phyloP scores from a whole-genome alignment of 2,888 invertebrate species.

The Drosophila kanekoi region DNA sequence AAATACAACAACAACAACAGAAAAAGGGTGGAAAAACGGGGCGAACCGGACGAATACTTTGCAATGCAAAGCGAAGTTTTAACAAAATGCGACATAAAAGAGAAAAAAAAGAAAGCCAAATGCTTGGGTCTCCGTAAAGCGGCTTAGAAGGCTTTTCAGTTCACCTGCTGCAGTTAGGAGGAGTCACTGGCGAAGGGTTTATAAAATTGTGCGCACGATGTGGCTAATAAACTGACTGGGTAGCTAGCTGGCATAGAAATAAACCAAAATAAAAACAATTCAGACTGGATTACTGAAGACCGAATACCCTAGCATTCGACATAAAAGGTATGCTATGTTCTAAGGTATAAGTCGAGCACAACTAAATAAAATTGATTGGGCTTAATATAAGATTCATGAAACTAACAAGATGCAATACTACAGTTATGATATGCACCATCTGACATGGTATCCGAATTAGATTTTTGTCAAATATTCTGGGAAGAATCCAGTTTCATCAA shows the following conservation, averaged over 20 bases:
- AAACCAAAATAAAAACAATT: conserved; percentile 24
- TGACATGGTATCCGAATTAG: no score
- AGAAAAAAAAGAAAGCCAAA: conserved; percentile 28
- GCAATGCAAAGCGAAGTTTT: conserved; percentile 58
- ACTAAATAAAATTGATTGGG: no score
- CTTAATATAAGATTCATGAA: no score
- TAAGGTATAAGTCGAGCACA: no score
- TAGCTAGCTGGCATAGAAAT: not conserved
- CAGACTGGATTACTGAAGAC: not conserved
- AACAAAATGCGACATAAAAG: conserved; percentile 62
- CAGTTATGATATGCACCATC: no score
- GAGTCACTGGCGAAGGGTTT: conserved; percentile 46
- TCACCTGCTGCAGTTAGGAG: conserved; percentile 38
- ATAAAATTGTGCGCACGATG: conserved; percentile 58
- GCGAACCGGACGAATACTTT: conserved; percentile 50
- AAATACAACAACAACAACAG: conserved; percentile 14
- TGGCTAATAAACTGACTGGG: conserved; percentile 70
- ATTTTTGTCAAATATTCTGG: no score
- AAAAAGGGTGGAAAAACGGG: conserved; percentile 1
- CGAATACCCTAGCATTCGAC: conserved; percentile 14
- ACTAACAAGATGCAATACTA: no score
- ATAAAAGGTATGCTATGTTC: no score
- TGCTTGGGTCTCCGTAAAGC: conserved; percentile 53
- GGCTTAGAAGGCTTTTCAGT: conserved; percentile 57
- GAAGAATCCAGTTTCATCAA: no score